phyloP scores from a whole-genome alignment of 2,888 invertebrate species.

The Itoplectis maculator region DNA sequence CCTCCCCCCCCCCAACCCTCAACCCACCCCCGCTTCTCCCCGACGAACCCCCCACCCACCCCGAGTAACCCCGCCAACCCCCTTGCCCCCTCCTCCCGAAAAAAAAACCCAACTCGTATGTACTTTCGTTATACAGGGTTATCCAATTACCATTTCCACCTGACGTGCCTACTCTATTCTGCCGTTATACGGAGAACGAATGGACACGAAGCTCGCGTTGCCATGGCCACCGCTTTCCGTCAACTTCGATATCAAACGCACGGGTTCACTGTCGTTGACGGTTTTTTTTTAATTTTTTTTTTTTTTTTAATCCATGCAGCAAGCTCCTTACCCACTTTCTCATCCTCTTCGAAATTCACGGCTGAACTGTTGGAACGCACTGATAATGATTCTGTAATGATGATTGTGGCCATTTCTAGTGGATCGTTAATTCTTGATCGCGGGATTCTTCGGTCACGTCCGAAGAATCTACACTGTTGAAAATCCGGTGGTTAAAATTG shows the following conservation, averaged over 20 bases:
- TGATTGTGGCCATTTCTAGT: not conserved
- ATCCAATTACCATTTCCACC: constrained; percentile 68
- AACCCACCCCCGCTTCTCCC: constrained; percentile 64
- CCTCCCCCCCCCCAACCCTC: constrained; percentile 3
- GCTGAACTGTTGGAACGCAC: not conserved
- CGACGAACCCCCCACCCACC: constrained; percentile 32
- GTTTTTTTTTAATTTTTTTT: constrained; percentile 7
- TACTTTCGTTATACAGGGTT: constrained; percentile 51
- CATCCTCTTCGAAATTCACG: not conserved
- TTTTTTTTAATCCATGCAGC: not conserved
- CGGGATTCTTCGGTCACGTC: not conserved
- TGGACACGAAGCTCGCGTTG: constrained; percentile 28
- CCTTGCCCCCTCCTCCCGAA: constrained; percentile 1
- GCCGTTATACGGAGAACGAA: constrained; percentile 4
- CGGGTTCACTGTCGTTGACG: not conserved
- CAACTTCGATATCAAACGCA: constrained; percentile 7
- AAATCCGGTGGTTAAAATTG: too few relatives aligned
- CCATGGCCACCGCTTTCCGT: not conserved
- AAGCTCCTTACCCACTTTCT: not conserved
- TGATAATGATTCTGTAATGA: not conserved
- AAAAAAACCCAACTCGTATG: constrained; percentile 41
- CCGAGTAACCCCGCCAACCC: too few relatives aligned
- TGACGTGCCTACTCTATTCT: constrained; percentile 56
- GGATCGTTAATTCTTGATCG: not conserved
- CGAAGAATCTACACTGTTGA: too few relatives aligned